Base-by-base conservation (phyloP, 2,888 invertebrate genomes). In the Tachina fera region DNA sequence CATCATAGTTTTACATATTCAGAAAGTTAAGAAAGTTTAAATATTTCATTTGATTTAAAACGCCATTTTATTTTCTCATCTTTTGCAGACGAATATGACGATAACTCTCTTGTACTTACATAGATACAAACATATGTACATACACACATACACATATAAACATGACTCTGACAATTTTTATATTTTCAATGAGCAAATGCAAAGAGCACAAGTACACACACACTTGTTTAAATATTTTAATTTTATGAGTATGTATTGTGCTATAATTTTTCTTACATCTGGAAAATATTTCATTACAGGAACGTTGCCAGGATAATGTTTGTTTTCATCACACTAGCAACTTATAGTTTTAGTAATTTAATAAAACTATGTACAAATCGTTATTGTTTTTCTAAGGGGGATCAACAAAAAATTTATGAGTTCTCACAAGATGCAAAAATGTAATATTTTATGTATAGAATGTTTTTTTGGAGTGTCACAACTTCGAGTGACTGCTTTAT, bases 41-140 rank as follows among this genome's bases (percentile, higher is more conserved):
- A 75, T 75, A 72, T 77, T 78, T 60, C n/a, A 75, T 79, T 60
- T 82, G 83, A 83, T 76, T 86, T 83, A 68, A 71, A 83, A 67
- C 80, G 84, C 81, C 84, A 86, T 87, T 81, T 83, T 83, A 80
- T 83, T 67, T 74, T 60, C n/a, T 58, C 31, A 58, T 39, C 8
- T 65, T 49, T 14, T 51, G 39, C 51, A 51, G 8, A 51, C 31
- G 39, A 49, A 67, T 16, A 9, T 39, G 49, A 67, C 39, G 39
- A 58, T 13, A 10, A 49, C 11, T 67, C 67, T 51, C 10, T 51
- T 51, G n/a, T 19, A n/a, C 31, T 1, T 16, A 67, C 61, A 41
- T 61, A 45, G 1, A 11, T 39, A 31, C 31, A 31, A 5, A 31
- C 31, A 31, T 31, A 0, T 6, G 1, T 31, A 31, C 3, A 31